These are phyloP conservation scores for Fragum sueziense DNA, from an alignment of 2,888 invertebrate species.

Conservation along the genomic window DNA sequence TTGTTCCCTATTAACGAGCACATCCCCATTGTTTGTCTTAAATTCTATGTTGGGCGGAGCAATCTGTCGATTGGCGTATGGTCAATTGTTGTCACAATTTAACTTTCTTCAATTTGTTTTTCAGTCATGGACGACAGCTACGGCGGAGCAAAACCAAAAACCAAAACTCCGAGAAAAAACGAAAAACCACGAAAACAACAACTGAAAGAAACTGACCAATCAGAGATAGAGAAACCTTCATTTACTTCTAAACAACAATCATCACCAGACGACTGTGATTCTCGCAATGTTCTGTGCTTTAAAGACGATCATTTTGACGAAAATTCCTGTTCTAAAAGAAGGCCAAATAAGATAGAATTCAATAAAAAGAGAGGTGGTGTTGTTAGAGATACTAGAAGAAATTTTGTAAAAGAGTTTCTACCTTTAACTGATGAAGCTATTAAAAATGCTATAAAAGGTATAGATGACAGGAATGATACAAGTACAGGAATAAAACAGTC, in stretches of 20 bases:
- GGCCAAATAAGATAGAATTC: not conserved
- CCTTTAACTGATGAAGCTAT: conserved; percentile 2
- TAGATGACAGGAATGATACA: not conserved
- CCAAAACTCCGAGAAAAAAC: not conserved
- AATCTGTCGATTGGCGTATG: too few species aligned
- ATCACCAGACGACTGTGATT: not conserved
- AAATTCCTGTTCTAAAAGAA: not conserved
- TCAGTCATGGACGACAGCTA: conserved; percentile 29
- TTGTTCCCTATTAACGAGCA: too few species aligned
- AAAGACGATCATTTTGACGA: not conserved
- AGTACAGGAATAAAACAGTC: not conserved
- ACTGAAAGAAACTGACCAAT: not conserved
- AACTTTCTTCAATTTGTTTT: not conserved
- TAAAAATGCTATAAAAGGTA: conserved; percentile 1
- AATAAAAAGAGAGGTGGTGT: not conserved
- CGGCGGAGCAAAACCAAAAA: conserved; percentile 44
- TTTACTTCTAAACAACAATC: not conserved
- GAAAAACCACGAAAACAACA: not conserved
- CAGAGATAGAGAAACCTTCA: not conserved
- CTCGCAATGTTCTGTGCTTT: not conserved
- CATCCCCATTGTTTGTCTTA: too few species aligned
- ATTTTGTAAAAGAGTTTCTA: conserved; percentile 4
- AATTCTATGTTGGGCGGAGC: too few species aligned
- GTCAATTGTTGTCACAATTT: too few species aligned
- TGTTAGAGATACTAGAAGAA: not conserved